Evolutionary conservation across 30 jellyfish, hydroid and myxozoan genomes (phyloP).

Genomic region (Sanderia malayensis): DNA sequence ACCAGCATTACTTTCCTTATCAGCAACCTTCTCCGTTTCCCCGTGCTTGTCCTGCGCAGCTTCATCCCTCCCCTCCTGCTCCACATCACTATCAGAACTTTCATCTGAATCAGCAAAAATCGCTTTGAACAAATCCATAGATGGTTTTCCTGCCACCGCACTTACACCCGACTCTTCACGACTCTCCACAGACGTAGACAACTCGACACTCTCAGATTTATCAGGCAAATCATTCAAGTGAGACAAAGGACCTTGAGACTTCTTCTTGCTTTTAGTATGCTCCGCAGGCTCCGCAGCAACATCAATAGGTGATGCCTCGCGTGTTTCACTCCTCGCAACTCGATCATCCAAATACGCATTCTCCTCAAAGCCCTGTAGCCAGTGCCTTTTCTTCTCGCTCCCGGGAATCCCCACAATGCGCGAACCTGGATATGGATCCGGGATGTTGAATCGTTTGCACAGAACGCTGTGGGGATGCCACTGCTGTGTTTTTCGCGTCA

Average conservation of each 20-base stretch:
- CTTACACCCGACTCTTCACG: background rate
- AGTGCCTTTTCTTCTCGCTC: constrained; percentile 13
- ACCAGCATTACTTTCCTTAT: no score
- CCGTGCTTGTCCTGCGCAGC: no score
- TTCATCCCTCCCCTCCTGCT: no score
- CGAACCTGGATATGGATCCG: constrained; percentile 76
- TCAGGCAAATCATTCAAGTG: constrained; percentile 45
- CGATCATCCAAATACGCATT: no score
- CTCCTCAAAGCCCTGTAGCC: constrained; percentile 30
- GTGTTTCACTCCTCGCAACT: no score
- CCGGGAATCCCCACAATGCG: constrained; percentile 65
- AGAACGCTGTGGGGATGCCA: constrained; percentile 86
- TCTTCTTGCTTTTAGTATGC: no score
- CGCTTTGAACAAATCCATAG: constrained; percentile 92
- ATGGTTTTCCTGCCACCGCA: constrained; percentile 32
- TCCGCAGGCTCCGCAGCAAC: no score
- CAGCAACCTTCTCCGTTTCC: no score
- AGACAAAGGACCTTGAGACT: constrained; percentile 87
- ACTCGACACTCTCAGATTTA: background rate
- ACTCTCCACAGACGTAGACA: background rate
- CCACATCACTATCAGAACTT: constrained; percentile 10
- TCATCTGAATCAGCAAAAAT: constrained; percentile 74
- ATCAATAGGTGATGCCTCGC: no score
- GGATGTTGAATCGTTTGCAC: constrained; percentile 83
- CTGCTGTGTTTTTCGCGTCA: constrained; percentile 68